A percentile compares a stretch with the other conserved stretches of the same genome.
Conservation (phyloP, 2,113 vertebrate genomes). For the Dipodomys spectabilis region DNA sequence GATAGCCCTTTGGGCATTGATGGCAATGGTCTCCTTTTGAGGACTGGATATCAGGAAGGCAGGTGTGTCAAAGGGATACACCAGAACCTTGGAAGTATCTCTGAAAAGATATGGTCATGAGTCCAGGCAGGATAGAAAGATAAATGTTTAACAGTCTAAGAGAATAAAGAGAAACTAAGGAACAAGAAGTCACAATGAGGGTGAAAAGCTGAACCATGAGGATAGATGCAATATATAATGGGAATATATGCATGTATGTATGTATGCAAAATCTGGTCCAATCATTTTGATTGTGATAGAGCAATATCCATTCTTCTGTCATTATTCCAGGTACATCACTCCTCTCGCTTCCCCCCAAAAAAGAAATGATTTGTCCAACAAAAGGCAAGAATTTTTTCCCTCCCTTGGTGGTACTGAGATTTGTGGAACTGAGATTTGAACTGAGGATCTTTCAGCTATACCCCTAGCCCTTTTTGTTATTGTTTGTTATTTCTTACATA, state of each 20-base stretch:
- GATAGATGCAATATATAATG: neutral
- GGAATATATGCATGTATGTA: neutral
- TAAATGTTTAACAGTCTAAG: neutral
- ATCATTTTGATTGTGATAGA: slow-evolving; percentile 49
- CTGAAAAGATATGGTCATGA: neutral
- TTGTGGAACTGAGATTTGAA: too few species aligned
- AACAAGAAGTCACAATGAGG: neutral
- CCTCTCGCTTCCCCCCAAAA: neutral
- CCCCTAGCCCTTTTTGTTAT: too few species aligned
- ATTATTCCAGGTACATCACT: neutral
- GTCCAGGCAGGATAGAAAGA: neutral
- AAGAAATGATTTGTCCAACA: neutral
- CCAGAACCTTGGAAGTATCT: neutral
- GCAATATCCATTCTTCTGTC: neutral
- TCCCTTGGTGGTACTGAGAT: too few species aligned
- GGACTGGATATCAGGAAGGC: neutral
- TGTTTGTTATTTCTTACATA: too few species aligned
- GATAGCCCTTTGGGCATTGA: neutral
- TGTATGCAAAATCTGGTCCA: neutral
- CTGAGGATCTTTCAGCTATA: too few species aligned
- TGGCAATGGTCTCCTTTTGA: neutral
- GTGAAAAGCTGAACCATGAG: neutral
- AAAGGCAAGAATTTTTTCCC: too few species aligned
- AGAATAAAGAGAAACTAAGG: slow-evolving; percentile 16
- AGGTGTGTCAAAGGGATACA: neutral